phyloP scores from a whole-genome alignment of 2,888 invertebrate genomes.

The Ectemnius continuus region DNA sequence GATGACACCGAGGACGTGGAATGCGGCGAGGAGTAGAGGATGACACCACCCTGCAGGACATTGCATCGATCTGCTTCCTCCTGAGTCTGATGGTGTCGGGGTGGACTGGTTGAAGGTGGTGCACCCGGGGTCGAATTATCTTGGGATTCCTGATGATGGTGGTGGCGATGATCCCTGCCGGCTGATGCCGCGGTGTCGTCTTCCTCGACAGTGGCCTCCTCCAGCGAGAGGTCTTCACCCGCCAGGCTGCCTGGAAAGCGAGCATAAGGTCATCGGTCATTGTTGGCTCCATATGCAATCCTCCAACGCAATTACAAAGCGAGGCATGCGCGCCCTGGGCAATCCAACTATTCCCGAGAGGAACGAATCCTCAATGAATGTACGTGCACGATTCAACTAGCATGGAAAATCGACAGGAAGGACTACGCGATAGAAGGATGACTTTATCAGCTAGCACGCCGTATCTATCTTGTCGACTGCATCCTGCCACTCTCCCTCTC shows the following conservation, averaged over 20 bases:
- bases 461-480: conserved; percentile 68
- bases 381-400: conserved; percentile 17
- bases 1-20: conserved; percentile 66
- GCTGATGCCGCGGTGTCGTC: conserved; percentile 72
- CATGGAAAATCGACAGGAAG: conserved; percentile 64
- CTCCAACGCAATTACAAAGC: background rate
- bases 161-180: conserved; percentile 77
- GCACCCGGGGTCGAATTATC: conserved; percentile 55
- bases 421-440: conserved; percentile 64
- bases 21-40: conserved; percentile 73
- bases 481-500: conserved; percentile 64
- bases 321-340: background rate
- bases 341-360: background rate
- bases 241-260: conserved; percentile 86
- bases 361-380: conserved; percentile 9
- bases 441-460: conserved; percentile 62
- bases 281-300: conserved; percentile 10
- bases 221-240: conserved; percentile 88
- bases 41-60: conserved; percentile 74
- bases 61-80: conserved; percentile 74
- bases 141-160: conserved; percentile 73
- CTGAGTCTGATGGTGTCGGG: conserved; percentile 69
- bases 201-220: conserved; percentile 79
- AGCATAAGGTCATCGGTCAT: conserved; percentile 63
- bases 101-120: conserved; percentile 66